Evolutionary conservation across 2,888 invertebrate genomes (phyloP).

Genomic region (Eupsilia transversa): DNA sequence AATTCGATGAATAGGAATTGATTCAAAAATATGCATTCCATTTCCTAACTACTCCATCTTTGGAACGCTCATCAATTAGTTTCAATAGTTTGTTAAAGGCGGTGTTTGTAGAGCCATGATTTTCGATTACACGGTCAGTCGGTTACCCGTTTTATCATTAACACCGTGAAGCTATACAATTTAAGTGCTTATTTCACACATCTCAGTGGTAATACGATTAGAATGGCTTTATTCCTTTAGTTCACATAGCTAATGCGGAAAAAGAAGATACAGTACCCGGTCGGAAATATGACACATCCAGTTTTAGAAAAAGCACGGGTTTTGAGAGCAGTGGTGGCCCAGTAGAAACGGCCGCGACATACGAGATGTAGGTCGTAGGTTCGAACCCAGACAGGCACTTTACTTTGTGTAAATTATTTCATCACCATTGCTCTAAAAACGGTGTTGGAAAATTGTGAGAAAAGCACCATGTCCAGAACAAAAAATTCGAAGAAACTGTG

Average conservation of each 20-base stretch:
- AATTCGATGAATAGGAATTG: background rate
- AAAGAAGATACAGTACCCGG: background rate
- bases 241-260: slow-evolving; percentile 21
- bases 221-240: slow-evolving; percentile 18
- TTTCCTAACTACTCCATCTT: slow-evolving; percentile 20
- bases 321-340: background rate
- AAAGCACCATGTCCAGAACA: background rate
- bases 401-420: no score
- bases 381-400: no score
- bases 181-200: slow-evolving; percentile 51
- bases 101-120: slow-evolving; percentile 55
- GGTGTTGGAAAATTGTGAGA: no score
- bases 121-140: slow-evolving; percentile 59
- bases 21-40: slow-evolving; percentile 19
- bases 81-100: slow-evolving; percentile 36
- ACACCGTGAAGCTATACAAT: slow-evolving; percentile 46
- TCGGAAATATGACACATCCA: background rate
- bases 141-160: slow-evolving; percentile 43
- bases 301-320: background rate
- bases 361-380: no score
- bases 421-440: no score
- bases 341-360: background rate
- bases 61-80: slow-evolving; percentile 37
- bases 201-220: slow-evolving; percentile 46
- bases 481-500: background rate